These are phyloP conservation scores for Catocala nupta DNA, from an alignment of 2,888 invertebrate species.

Conservation along the genomic window DNA sequence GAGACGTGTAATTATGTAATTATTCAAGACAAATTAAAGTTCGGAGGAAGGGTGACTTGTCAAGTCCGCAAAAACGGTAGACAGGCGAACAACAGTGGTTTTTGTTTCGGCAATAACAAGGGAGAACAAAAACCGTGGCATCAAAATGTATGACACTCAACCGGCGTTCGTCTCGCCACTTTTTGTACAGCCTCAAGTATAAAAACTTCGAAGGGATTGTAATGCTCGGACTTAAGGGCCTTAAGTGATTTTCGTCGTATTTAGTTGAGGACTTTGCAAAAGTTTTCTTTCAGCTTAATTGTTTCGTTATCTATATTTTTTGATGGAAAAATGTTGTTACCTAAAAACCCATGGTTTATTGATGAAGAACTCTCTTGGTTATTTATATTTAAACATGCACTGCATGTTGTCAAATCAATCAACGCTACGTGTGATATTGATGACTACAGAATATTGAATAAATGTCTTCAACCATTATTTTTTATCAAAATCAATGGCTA, in stretches of 20 bases:
- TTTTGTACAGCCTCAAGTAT: conserved; percentile 58
- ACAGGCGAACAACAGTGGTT: conserved; percentile 75
- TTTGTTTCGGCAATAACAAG: conserved; percentile 76
- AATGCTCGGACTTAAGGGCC: conserved; percentile 59
- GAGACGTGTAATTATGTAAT: conserved; percentile 78
- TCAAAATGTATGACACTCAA: conserved; percentile 82
- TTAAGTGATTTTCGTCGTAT: conserved; percentile 74
- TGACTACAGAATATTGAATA: conserved; percentile 48
- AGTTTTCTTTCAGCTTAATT: conserved; percentile 73
- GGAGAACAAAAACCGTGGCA: conserved; percentile 73
- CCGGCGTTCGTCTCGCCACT: conserved; percentile 62
- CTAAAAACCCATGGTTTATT: conserved; percentile 23
- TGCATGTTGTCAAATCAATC: conserved; percentile 32
- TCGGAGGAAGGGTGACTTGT: conserved; percentile 75
- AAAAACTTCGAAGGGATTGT: conserved; percentile 71
- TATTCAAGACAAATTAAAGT: conserved; percentile 79
- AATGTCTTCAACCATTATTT: conserved; percentile 55
- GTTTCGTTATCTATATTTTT: conserved; percentile 66
- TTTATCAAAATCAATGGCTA: conserved; percentile 63
- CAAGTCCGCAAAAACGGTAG: conserved; percentile 78
- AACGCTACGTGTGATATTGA: conserved; percentile 45
- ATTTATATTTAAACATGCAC: conserved; percentile 15
- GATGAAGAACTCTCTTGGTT: conserved; percentile 10
- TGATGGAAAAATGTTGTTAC: conserved; percentile 51
- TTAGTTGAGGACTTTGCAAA: conserved; percentile 67